Evolutionary conservation across 2,888 invertebrate genomes (phyloP), one percentile per base, ranked within the genome.

Genomic region (Dolomedes plantarius): DNA sequence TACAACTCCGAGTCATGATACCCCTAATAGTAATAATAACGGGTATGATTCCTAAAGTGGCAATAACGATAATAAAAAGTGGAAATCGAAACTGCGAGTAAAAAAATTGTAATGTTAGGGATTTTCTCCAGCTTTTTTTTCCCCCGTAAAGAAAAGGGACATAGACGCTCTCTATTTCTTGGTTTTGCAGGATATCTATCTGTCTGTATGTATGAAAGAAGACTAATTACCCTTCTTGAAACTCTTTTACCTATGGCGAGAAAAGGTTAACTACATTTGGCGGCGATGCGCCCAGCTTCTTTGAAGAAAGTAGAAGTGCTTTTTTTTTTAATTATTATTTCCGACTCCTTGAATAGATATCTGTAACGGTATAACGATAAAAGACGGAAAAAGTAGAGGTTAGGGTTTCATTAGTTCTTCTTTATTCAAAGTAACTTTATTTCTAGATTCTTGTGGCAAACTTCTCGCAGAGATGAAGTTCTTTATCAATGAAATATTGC

Each of bases 11-110:
- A 62, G 65, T 65, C 65, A 65, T 65, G 29, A 65, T 65, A 29
- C n/a, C 29, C 1, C 23, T 65, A 65, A 65, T 65, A 65, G 65
- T 65, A 65, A 65, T 65, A 65, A 65, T 65, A 65, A 65, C 31
- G 31, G 65, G 65, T 65, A 65, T 65, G 65, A 65, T 31, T 65
- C 29, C 29, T 11, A 65, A 65, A 28, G 31, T 65, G n/a, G 65
- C 65, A 65, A 65, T 65, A n/a, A 65, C 65, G 65, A 65, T 29
- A 65, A 29, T 29, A 65, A 29, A 31, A 29, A 65, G 65, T 31
- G n/a, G 31, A 65, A 31, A 65, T 16, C 6, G n/a, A 31, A 65
- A 65, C 36, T 9, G 36, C 23, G 23, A 56, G 16, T 16, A 23
- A 56, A 56, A 56, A 46, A n/a, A 16, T 16, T 16, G 41, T 56